Evolutionary conservation across 2,797 vertebrate species (phyloP).

Genomic region (Sebastes ruberrimus): DNA sequence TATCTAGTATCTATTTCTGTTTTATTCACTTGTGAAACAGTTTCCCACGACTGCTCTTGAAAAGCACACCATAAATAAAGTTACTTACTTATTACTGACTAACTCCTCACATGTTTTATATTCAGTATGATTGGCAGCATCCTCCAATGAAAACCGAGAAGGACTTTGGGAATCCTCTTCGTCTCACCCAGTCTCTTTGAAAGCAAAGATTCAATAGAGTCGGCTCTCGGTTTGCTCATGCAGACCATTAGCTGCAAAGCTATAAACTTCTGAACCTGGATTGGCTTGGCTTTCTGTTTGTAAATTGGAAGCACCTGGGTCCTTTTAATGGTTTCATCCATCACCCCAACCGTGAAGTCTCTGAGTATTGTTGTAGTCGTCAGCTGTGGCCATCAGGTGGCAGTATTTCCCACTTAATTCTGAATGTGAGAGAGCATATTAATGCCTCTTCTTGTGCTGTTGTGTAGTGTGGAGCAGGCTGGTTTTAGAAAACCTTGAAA

Average conservation of each 20-base stretch:
- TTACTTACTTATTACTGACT: neutral
- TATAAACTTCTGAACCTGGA: constrained; percentile 45
- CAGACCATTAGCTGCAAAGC: constrained; percentile 51
- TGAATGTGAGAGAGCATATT: neutral
- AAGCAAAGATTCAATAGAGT: constrained; percentile 33
- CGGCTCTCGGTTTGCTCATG: constrained; percentile 11
- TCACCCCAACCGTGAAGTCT: neutral
- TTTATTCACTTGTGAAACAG: neutral
- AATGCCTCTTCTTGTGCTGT: neutral
- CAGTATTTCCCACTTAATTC: constrained; percentile 53
- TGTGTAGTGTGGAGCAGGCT: neutral
- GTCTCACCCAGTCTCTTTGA: constrained; percentile 33
- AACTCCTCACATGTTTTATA: constrained; percentile 27
- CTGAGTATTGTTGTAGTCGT: neutral
- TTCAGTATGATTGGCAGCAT: constrained; percentile 4
- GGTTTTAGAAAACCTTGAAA: neutral
- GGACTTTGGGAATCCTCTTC: constrained; percentile 16
- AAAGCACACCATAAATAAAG: neutral
- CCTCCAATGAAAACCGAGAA: constrained; percentile 15
- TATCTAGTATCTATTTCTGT: neutral
- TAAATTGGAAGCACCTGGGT: constrained; percentile 70
- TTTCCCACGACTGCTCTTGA: neutral
- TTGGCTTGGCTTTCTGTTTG: constrained; percentile 31
- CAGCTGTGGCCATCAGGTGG: constrained; percentile 51
- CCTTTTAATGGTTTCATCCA: constrained; percentile 37